Base-by-base conservation (phyloP, 92 coral and sea anemone species). In the Palythoa grandis region DNA sequence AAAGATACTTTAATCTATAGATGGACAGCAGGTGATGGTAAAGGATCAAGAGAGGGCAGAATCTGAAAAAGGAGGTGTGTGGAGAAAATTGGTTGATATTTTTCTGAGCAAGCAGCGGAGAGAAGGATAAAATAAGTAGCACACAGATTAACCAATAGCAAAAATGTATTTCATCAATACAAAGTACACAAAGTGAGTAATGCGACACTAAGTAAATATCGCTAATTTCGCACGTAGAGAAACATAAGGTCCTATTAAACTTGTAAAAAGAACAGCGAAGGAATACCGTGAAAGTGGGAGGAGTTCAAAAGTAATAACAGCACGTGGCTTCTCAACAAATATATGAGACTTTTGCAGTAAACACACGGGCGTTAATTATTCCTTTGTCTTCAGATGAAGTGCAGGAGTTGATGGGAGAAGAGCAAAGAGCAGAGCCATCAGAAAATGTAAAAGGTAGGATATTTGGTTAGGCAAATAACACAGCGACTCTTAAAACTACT, bases 401-500 rank as follows among this genome's bases (percentile, higher is more conserved):
- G 10, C 10, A 57, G 63, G 17, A 57, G 63, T 57, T 57, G 63
- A 57, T 57, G n/a, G n/a, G 61, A 56, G 61, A 10, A 57, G 63
- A 57, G 63, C 63, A 57, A 57, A 57, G 17, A 57, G 63, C 10
- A 57, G 63, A 13, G 63, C 63, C 10, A 57, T 57, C 63, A 57
- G 63, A 57, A 57, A 57, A 57, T 57, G 63, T 2, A 57, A 57
- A 57, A 11, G 63, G 63, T 3, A 57, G 15, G 63, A 57, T 57
- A 57, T 57, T 57, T 57, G 63, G 63, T 57, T 57, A 57, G 63
- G 63, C 63, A 57, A 57, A 57, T 57, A 57, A 57, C 63, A 57
- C 63, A 57, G 63, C 16, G 63, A 57, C 63, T 57, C 63, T 57
- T 57, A 11, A 57, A 57, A 57, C 63, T 57, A 57, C 63, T 57